Base-by-base conservation (phyloP, 92 coral and sea anemone species). In the Pocillopora meandrina region DNA sequence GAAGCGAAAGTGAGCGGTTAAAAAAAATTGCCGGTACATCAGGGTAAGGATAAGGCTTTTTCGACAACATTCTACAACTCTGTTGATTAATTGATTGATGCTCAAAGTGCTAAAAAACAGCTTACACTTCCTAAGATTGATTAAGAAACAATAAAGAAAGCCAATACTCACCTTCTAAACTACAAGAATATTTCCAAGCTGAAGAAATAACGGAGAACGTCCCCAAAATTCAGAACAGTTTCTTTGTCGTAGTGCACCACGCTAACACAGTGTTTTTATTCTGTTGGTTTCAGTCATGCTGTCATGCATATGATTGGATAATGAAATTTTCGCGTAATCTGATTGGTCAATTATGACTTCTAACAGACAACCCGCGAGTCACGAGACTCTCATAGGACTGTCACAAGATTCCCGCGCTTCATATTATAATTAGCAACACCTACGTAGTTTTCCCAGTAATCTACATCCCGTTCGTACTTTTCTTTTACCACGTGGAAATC, bases 311-410 rank as follows among this genome's bases (percentile, higher is more conserved):
- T 85, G 92, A 93, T 93, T 93, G 96, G 96, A 75, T 79, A 69
- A 82, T 82, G 3, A 16, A 57, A 49, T 81, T 74, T 73, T 67
- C 34, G 56, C 80, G 78, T 57, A 23, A 23, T 75, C 65, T 93
- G 89, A 93, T 93, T 93, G 96, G 93, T 19, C 86, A 83, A 85
- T 75, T 33, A 59, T 12, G 36, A 42, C 64, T 82, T 79, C 79
- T 82, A 72, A 76, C 85, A 84, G 84, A 65, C 80, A 34, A 81
- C 79, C 71, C 56, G 71, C 55, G 73, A 85, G 93, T 93, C 93
- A 93, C 95, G 93, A 92, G 95, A 92, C 91, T 90, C 57, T 89
- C 88, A 89, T 78, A 87, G 65, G 92, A 85, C 86, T 69, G 20
- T 55, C 31, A 56, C 71, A 31, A 33, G 78, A 47, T 83, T 65